A percentile compares a stretch with the other conserved stretches of the same genome.
phyloP scores from a whole-genome alignment of 1,140 invertebrate genomes.

The Euschistus heros region DNA sequence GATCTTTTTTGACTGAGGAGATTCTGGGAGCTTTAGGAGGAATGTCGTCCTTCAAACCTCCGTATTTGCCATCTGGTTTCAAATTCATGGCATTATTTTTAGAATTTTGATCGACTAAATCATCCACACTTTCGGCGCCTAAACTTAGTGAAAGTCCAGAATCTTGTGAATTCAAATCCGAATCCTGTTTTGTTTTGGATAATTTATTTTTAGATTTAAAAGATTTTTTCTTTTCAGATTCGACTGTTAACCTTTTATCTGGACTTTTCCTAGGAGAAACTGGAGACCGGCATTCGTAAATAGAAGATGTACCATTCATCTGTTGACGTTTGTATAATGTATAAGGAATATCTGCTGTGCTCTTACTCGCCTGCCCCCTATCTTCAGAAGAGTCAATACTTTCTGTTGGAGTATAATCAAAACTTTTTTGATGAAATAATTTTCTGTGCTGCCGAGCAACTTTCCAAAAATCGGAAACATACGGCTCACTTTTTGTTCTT shows the following conservation, averaged over 20 bases:
- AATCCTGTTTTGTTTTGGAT: conserved; percentile 40
- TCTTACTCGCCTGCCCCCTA: conserved; percentile 33
- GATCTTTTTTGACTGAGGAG: conserved; percentile 25
- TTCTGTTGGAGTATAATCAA: conserved; percentile 69
- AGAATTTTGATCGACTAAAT: conserved; percentile 24
- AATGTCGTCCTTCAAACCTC: background rate
- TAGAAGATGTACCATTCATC: conserved; percentile 65
- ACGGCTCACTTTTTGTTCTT: conserved; percentile 73
- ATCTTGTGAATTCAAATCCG: conserved; percentile 36
- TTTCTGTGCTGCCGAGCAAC: conserved; percentile 29
- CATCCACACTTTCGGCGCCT: conserved; percentile 29
- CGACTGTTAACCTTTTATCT: conserved; percentile 19
- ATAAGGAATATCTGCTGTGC: conserved; percentile 64
- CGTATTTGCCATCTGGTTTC: background rate
- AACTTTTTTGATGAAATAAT: conserved; percentile 76
- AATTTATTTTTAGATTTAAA: conserved; percentile 42
- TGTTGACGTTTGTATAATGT: conserved; percentile 69
- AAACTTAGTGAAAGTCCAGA: conserved; percentile 32
- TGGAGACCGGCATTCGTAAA: conserved; percentile 27
- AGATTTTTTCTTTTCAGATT: conserved; percentile 40
- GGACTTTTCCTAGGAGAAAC: conserved; percentile 24
- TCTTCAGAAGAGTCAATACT: conserved; percentile 24
- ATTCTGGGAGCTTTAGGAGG: background rate
- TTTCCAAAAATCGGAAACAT: conserved; percentile 35
- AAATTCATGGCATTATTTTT: conserved; percentile 5